Conservation (phyloP, 1,140 invertebrate genomes). For the Anadara kagoshimensis region DNA sequence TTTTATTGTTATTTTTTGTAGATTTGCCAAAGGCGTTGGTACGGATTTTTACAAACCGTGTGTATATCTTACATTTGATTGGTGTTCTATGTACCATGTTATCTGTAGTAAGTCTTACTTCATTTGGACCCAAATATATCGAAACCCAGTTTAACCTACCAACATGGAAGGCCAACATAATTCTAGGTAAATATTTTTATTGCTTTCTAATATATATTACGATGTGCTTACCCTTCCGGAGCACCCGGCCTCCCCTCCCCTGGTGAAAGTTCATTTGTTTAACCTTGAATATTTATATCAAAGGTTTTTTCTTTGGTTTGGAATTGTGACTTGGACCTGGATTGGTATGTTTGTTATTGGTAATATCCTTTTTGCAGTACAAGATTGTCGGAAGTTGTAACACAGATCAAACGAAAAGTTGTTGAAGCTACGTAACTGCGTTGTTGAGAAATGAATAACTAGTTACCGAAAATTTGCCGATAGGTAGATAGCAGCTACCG, state of each 20-base stretch:
- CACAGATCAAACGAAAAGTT: too few species aligned
- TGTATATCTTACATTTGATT: constrained; percentile 35
- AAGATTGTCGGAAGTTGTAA: too few species aligned
- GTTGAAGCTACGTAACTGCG: too few species aligned
- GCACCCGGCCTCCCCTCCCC: background rate
- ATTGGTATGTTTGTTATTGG: too few species aligned
- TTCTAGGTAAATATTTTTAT: constrained; percentile 41
- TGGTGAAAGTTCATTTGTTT: background rate
- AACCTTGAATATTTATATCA: background rate
- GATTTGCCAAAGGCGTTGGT: constrained; percentile 79
- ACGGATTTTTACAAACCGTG: constrained; percentile 35
- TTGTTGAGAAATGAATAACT: too few species aligned
- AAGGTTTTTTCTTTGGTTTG: too few species aligned
- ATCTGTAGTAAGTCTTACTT: constrained; percentile 25
- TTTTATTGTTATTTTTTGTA: constrained; percentile 86
- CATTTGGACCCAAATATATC: constrained; percentile 56
- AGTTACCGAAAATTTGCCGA: too few species aligned
- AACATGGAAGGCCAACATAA: constrained; percentile 53
- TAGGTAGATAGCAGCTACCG: too few species aligned
- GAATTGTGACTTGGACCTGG: too few species aligned
- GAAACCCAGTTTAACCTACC: constrained; percentile 55
- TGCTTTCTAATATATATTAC: background rate
- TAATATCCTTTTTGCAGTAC: too few species aligned
- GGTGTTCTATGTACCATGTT: constrained; percentile 31
- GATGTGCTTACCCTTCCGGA: background rate